Evolutionary conservation across 2,797 vertebrate species (phyloP).

Genomic region (Galago senegalensis): DNA sequence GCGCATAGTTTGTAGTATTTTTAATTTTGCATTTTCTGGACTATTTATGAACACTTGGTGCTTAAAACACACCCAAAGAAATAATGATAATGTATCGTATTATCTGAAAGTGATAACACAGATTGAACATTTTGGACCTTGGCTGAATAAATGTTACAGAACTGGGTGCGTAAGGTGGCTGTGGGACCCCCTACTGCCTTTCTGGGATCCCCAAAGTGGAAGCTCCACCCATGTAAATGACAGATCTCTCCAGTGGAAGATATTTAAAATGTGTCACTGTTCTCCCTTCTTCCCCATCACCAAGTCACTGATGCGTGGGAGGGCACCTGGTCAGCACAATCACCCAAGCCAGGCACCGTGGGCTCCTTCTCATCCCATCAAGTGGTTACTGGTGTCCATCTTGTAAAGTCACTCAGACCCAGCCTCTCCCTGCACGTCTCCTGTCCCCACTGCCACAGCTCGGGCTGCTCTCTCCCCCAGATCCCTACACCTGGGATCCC

Average conservation of each 20-base stretch:
- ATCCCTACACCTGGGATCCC: background rate
- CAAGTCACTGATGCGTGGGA: too few relatives aligned
- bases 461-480: background rate
- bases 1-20: slow-evolving; percentile 50
- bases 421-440: too few relatives aligned
- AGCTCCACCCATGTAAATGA: background rate
- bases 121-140: background rate
- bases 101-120: background rate
- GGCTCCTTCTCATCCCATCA: background rate
- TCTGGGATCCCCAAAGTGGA: background rate
- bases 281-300: background rate
- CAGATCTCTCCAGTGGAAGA: background rate
- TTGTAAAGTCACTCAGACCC: background rate
- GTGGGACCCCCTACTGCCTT: background rate
- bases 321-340: background rate
- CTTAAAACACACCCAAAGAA: slow-evolving; percentile 35
- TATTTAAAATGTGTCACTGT: background rate
- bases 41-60: slow-evolving; percentile 11
- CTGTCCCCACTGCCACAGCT: accelerated
- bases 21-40: slow-evolving; percentile 28
- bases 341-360: background rate
- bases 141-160: background rate
- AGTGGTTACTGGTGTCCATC: too few relatives aligned
- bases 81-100: background rate
- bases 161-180: background rate